These are phyloP conservation scores for Zapus hudsonius DNA, from an alignment of 2,113 vertebrate genomes.

Conservation along the genomic window DNA sequence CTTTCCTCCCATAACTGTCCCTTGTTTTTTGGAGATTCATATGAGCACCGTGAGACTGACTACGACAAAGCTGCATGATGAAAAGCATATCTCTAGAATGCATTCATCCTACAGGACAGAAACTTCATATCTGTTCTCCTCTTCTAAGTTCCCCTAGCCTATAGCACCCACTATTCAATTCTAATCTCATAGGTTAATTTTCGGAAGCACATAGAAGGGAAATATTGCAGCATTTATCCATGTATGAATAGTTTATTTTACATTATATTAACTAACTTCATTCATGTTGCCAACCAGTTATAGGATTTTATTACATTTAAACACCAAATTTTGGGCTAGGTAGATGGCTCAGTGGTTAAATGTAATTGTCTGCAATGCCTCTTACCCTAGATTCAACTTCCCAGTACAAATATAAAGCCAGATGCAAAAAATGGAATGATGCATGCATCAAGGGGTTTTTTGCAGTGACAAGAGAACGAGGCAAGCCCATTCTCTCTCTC, in stretches of 20 bases:
- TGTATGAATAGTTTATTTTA: not conserved
- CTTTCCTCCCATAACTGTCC: too few relatives aligned
- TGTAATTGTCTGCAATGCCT: too few relatives aligned
- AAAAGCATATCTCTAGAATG: fast-evolving
- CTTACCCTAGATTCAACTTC: too few relatives aligned
- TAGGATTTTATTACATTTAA: not conserved
- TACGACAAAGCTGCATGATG: not conserved
- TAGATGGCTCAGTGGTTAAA: too few relatives aligned
- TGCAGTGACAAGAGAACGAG: too few relatives aligned
- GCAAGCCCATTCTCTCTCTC: too few relatives aligned
- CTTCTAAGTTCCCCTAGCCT: not conserved
- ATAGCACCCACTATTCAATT: not conserved
- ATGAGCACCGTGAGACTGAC: too few relatives aligned
- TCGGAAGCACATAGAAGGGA: not conserved
- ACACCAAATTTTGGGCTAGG: not conserved
- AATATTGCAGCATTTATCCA: not conserved
- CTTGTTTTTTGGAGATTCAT: too few relatives aligned
- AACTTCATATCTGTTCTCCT: not conserved
- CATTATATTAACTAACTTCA: not conserved
- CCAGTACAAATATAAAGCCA: too few relatives aligned
- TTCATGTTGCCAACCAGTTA: not conserved
- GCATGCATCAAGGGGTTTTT: too few relatives aligned
- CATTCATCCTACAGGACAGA: too few relatives aligned
- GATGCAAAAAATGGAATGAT: too few relatives aligned
- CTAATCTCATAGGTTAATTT: not conserved